phyloP scores from a whole-genome alignment of 1,140 invertebrate species.

The Drosophila ogumai region DNA sequence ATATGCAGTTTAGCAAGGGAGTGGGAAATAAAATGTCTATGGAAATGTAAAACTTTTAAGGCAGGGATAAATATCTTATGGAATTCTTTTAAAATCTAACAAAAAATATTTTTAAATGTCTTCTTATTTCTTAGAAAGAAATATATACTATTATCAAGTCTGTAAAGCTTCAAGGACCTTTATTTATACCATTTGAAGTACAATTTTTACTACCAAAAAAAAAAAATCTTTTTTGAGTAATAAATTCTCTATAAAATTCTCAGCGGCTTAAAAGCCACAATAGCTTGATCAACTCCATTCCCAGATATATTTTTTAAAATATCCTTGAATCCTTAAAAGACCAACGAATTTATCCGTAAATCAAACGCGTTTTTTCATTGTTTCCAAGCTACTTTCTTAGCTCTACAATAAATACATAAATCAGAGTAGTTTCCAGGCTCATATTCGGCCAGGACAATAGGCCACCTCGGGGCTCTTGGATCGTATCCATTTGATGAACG shows the following conservation, averaged over 20 bases:
- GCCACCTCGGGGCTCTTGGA: conserved; percentile 76
- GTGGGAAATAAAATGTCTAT: neutral
- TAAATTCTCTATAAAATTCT: conserved; percentile 1
- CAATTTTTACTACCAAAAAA: neutral
- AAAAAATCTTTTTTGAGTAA: neutral
- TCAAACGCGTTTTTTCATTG: conserved; percentile 6
- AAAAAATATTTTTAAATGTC: neutral
- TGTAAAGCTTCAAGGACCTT: too few species aligned
- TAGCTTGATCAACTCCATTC: too few species aligned
- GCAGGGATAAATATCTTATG: neutral
- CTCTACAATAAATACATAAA: conserved; percentile 24
- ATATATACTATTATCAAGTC: neutral
- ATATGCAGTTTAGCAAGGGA: neutral
- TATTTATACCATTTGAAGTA: neutral
- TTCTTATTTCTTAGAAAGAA: too few species aligned
- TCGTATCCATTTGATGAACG: conserved; percentile 90
- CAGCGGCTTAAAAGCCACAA: neutral
- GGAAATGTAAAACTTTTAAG: neutral
- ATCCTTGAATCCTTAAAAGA: neutral
- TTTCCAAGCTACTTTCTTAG: conserved; percentile 20
- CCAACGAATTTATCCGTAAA: conserved; percentile 9
- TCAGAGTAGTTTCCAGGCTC: conserved; percentile 28
- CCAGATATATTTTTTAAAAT: neutral
- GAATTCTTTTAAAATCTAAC: neutral
- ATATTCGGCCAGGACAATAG: conserved; percentile 57